Evolutionary conservation across 2,797 vertebrate species (phyloP), one percentile per base, ranked within the genome.

Genomic region (Lophotriccus pileatus): DNA sequence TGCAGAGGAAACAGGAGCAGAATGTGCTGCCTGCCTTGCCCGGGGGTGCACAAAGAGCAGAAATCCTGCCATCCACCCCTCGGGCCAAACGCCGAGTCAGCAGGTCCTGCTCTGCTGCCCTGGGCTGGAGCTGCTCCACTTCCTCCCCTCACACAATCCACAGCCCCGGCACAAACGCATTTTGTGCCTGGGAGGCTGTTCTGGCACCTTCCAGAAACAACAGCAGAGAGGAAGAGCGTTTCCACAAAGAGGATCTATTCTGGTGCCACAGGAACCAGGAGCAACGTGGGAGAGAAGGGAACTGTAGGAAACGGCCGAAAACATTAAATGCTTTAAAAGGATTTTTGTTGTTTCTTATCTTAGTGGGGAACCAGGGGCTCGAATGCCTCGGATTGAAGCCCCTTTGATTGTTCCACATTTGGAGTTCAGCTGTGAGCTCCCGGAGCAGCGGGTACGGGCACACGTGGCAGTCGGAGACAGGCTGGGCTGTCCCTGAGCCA

Each of bases 201-300:
- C 73, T 14, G 34, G 70, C 58, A 14, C 34, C 90, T 94, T 94
- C 80, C 81, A 49, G 85, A 92, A 93, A 75, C 63, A 56, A 55
- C 67, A 89, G 77, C 8, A 0, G 47, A 92, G 90, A 96, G 93
- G 93, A 90, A 96, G 63, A 92, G 69, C 30, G 0, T 69, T 60
- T 68, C 84, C 81, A 84, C 86, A 74, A 55, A 82, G 85, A 85
- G 90, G 70, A 90, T 94, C 95, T 96, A 90, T 94, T 94, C 93
- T 94, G 85, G 94, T 87, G 91, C 87, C 69, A 79, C 85, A 93
- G 90, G 93, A 96, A 95, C 90, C 8, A 59, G 88, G 74, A 93
- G 94, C 81, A 56, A 93, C 27, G 44, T 79, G 93, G 90, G 95
- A 95, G 84, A 91, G 84, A 67, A 67, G 84, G 81, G 87, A 69